phyloP scores from a whole-genome alignment of 2,113 vertebrate species.

The Sigmodon hispidus region DNA sequence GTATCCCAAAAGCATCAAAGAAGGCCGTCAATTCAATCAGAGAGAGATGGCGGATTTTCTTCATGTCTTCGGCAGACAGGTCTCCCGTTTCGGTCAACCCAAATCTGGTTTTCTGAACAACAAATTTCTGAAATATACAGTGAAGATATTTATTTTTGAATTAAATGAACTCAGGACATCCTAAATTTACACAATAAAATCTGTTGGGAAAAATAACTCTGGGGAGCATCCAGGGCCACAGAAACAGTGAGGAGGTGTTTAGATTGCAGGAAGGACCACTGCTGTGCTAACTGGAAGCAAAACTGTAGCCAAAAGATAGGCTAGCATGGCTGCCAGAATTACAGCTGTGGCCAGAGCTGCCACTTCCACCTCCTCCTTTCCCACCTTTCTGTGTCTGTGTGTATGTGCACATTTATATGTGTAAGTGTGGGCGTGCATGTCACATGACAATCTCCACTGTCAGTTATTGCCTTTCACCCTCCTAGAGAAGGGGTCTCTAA shows the following conservation, averaged over 20 bases:
- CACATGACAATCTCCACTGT: not conserved
- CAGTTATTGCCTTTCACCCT: not conserved
- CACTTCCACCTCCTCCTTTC: not conserved
- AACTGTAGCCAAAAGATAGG: not conserved
- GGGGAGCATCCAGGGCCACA: not conserved
- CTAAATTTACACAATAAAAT: not conserved
- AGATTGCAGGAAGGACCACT: not conserved
- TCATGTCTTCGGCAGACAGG: conserved; percentile 92
- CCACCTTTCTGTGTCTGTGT: not conserved
- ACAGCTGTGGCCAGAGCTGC: not conserved
- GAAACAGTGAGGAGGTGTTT: not conserved
- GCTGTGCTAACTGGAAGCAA: not conserved
- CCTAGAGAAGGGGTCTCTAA: not conserved
- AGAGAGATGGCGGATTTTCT: conserved; percentile 92
- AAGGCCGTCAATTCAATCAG: conserved; percentile 92
- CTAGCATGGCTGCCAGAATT: not conserved
- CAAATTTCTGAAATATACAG: conserved; percentile 86
- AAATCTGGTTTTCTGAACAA: conserved; percentile 87
- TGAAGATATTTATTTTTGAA: conserved; percentile 76
- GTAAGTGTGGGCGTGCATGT: not conserved
- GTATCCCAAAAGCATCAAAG: conserved; percentile 90
- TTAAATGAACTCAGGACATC: conserved; percentile 74
- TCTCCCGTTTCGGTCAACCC: conserved; percentile 91
- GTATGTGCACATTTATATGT: not conserved
- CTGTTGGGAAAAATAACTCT: not conserved